Evolutionary conservation across 2,797 vertebrate genomes (phyloP).

Genomic region (Enteromius thamalakanensis): DNA sequence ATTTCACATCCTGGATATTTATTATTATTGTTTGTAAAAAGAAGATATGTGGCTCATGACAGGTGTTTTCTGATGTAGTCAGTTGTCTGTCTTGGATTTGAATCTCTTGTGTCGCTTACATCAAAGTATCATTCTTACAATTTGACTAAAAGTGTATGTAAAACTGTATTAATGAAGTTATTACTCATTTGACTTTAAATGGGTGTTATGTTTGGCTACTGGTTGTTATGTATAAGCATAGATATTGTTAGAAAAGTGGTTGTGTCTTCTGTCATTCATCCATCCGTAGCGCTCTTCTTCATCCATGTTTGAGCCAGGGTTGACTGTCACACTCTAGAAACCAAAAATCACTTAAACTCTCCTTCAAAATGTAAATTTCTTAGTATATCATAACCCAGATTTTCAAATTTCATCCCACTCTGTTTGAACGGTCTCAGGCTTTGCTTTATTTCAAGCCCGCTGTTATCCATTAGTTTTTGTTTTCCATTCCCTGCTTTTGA

Average conservation of each 20-base stretch:
- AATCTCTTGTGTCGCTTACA: neutral
- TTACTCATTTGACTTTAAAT: neutral
- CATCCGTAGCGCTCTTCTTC: constrained; percentile 40
- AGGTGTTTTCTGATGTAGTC: neutral
- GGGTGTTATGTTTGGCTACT: neutral
- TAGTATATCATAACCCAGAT: constrained; percentile 21
- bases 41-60: constrained; percentile 2
- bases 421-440: constrained; percentile 22
- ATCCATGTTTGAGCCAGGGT: constrained; percentile 63
- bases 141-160: neutral
- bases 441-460: constrained; percentile 29
- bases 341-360: constrained; percentile 33
- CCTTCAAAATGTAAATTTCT: constrained; percentile 25
- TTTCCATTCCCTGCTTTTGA: constrained; percentile 43
- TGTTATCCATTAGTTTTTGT: constrained; percentile 44
- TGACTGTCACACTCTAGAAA: constrained; percentile 41
- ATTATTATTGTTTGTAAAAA: neutral
- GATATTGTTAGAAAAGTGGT: constrained; percentile 20
- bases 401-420: constrained; percentile 45
- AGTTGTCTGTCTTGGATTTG: constrained; percentile 15
- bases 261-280: constrained; percentile 53
- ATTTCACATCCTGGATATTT: no score
- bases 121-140: neutral
- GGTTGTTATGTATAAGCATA: neutral
- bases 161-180: neutral